These are phyloP conservation scores for Conistra vaccinii DNA, from an alignment of 2,888 invertebrate genomes.

Conservation along the genomic window DNA sequence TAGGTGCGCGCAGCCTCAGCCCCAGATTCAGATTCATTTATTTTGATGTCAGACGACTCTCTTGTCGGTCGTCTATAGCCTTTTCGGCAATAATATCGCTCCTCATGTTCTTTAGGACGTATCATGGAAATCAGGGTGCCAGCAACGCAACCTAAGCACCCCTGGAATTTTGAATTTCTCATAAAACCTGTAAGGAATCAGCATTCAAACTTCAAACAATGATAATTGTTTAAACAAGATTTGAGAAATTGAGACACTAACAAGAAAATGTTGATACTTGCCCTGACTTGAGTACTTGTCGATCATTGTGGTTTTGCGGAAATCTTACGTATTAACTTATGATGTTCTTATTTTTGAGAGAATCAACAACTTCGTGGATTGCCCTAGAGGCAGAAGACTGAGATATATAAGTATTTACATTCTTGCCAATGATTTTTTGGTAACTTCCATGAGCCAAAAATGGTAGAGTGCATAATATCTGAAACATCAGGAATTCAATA, in stretches of 20 bases:
- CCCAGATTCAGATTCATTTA: no score
- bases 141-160: slow-evolving; percentile 26
- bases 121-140: slow-evolving; percentile 1
- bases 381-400: background rate
- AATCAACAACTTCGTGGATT: background rate
- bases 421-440: slow-evolving; percentile 3
- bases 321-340: slow-evolving; percentile 6
- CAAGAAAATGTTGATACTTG: background rate
- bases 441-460: slow-evolving; percentile 21
- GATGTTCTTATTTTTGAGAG: background rate
- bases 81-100: no score
- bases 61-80: no score
- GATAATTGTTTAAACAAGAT: background rate
- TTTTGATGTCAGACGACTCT: no score
- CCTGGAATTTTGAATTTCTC: slow-evolving; percentile 22
- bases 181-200: slow-evolving; percentile 9
- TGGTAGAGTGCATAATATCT: slow-evolving; percentile 8
- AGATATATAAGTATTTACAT: background rate
- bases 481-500: background rate
- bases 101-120: no score
- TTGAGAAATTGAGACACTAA: background rate
- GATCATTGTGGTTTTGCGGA: background rate
- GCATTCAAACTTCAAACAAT: background rate
- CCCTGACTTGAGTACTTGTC: no score
- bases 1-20: no score